A percentile compares a stretch with the other conserved stretches of the same genome.
Conservation (phyloP, 2,113 vertebrate species). For the Etheostoma cragini region DNA sequence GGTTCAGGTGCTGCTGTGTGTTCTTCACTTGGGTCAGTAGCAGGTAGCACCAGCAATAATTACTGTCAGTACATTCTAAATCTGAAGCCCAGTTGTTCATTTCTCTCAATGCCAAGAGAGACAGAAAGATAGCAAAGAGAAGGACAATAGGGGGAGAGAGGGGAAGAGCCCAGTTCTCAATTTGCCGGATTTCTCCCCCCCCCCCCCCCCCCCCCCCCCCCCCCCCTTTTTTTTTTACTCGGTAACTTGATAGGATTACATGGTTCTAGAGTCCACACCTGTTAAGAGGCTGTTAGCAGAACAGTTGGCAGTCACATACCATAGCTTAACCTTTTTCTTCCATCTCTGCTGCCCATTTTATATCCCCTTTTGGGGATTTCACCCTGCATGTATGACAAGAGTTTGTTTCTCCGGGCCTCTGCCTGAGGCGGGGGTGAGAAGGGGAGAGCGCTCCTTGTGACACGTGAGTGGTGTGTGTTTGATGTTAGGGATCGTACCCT, state of each 20-base stretch:
- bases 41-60: conserved; percentile 88
- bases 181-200: conserved; percentile 80
- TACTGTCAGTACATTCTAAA: conserved; percentile 88
- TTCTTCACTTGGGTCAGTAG: conserved; percentile 85
- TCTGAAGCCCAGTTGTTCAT: conserved; percentile 89
- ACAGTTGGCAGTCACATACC: conserved; percentile 83
- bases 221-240: conserved; percentile 53
- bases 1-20: conserved; percentile 58
- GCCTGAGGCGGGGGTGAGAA: conserved; percentile 44
- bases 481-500: conserved; percentile 50
- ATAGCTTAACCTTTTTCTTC: conserved; percentile 75
- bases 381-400: conserved; percentile 58
- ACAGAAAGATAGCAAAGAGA: conserved; percentile 54
- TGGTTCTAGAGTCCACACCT: conserved; percentile 86
- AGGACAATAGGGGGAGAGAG: conserved; percentile 10
- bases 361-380: conserved; percentile 74
- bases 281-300: conserved; percentile 87
- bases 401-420: conserved; percentile 55
- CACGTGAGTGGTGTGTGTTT: conserved; percentile 61
- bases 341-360: conserved; percentile 55
- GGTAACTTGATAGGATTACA: conserved; percentile 89
- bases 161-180: conserved; percentile 78
- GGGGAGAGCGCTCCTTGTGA: conserved; percentile 47
- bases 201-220: conserved; percentile 23
- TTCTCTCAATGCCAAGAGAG: conserved; percentile 82